Conservation (phyloP, 2,113 vertebrate species). For the Antennarius striatus region DNA sequence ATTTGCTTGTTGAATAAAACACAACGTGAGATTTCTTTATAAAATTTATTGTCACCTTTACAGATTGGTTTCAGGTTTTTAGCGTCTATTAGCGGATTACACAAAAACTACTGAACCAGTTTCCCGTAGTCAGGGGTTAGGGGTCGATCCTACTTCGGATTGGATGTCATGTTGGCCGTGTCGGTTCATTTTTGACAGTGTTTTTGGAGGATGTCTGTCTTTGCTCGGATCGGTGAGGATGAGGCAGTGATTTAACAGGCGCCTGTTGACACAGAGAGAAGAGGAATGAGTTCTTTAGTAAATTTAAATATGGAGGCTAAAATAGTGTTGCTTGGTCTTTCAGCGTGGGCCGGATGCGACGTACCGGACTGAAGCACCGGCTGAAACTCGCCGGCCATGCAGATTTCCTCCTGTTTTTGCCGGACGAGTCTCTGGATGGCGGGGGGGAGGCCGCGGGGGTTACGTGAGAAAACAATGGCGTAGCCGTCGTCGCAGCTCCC, state of each 20-base stretch:
- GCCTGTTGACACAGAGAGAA: constrained; percentile 48
- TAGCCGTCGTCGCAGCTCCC: constrained; percentile 90
- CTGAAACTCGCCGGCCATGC: constrained; percentile 88
- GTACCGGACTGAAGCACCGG: constrained; percentile 85
- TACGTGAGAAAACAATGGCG: constrained; percentile 88
- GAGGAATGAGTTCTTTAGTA: not conserved
- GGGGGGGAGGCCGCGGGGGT: constrained; percentile 85
- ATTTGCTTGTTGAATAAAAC: too few relatives aligned
- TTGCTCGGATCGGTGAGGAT: not conserved
- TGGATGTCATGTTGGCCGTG: too few relatives aligned
- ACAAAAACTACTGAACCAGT: not conserved
- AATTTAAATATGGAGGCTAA: not conserved
- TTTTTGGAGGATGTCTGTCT: constrained; percentile 3
- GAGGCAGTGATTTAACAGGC: constrained; percentile 55
- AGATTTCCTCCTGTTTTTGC: constrained; percentile 90
- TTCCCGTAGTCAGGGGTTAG: not conserved
- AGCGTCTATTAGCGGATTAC: not conserved
- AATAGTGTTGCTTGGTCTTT: not conserved
- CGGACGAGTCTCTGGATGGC: constrained; percentile 86
- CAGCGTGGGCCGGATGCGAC: too few relatives aligned
- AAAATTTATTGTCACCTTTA: constrained; percentile 64
- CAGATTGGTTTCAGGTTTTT: constrained; percentile 27
- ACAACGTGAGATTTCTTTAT: too few relatives aligned
- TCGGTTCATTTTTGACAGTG: too few relatives aligned
- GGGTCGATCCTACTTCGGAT: too few relatives aligned